Evolutionary conservation across 1,140 invertebrate species (phyloP), one percentile per base, ranked within the genome.

Genomic region (Bathynomus jamesi): DNA sequence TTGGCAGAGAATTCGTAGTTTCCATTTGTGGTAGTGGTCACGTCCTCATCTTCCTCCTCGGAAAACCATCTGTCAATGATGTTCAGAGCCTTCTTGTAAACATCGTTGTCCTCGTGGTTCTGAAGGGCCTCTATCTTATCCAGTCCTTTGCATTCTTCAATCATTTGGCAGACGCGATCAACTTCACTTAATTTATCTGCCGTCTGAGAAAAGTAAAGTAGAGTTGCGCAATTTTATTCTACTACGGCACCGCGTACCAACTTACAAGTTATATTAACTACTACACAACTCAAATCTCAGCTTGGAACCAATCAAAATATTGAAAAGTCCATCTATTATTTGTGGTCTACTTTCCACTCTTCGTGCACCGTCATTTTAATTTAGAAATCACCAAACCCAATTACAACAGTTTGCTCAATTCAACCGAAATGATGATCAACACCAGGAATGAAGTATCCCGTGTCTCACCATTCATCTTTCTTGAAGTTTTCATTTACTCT

Each of bases 21-120:
- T 66, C 75, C 71, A n/a, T 72, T 73, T 8, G 70, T 73, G 46
- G 70, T 71, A 40, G 69, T 32, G 4, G 69, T 65, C 30, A 69
- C 60, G 2, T 71, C 67, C 8, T 27, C 69, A 17, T 61, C 65
- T 53, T 29, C 71, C 21, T 77, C 76, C 27, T 69, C 63, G 65
- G 85, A 84, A 80, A 96, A 97, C 82, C 88, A 97, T 0, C 84
- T 86, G 78, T 96, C 94, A 72, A 97, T 88, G 67, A 97, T 89
- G 67, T 85, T 83, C 68, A 88, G 86, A 7, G 90, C 87, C 81
- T 94, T 89, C 79, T 90, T 89, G 83, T 96, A 97, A 62, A 98
- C 87, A 79, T 90, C 84, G 77, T 87, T 86, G 82, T 91, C 91
- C 78, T 89, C 86, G 81, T 92, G 90, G 70, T 86, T 84, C 78